phyloP scores from a whole-genome alignment of 1,140 invertebrate species.

The Mya arenaria region DNA sequence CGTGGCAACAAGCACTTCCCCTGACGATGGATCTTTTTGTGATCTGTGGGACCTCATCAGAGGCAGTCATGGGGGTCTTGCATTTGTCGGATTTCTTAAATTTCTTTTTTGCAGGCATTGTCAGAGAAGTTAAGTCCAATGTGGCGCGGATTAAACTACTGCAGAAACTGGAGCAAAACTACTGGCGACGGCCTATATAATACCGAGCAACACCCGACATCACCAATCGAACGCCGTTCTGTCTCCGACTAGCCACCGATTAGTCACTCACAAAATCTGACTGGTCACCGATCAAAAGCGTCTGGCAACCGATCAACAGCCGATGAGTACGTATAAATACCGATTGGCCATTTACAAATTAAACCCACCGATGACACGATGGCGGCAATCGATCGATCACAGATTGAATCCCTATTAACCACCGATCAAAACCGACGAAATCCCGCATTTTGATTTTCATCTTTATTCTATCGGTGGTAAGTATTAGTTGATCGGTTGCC shows the following conservation, averaged over 20 bases:
- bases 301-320: no score
- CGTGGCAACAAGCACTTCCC: slow-evolving; percentile 20
- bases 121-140: neutral
- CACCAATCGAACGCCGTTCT: neutral
- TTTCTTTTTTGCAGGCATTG: neutral
- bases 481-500: no score
- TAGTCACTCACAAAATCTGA: no score
- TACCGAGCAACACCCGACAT: slow-evolving; percentile 27
- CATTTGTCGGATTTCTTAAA: slow-evolving; percentile 21
- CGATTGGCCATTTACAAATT: no score
- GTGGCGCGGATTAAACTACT: no score
- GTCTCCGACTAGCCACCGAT: no score
- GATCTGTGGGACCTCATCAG: slow-evolving; percentile 23
- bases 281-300: no score
- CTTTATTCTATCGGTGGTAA: no score
- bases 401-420: slow-evolving; percentile 28
- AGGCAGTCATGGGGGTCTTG: slow-evolving; percentile 19
- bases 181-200: neutral
- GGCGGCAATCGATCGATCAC: slow-evolving; percentile 28
- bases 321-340: no score
- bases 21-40: slow-evolving; percentile 13
- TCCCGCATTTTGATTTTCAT: no score
- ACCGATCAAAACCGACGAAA: slow-evolving; percentile 32
- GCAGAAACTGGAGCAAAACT: no score
- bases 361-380: slow-evolving; percentile 27